Conservation (phyloP, 2,888 invertebrate species). For the Conus canariensis region DNA sequence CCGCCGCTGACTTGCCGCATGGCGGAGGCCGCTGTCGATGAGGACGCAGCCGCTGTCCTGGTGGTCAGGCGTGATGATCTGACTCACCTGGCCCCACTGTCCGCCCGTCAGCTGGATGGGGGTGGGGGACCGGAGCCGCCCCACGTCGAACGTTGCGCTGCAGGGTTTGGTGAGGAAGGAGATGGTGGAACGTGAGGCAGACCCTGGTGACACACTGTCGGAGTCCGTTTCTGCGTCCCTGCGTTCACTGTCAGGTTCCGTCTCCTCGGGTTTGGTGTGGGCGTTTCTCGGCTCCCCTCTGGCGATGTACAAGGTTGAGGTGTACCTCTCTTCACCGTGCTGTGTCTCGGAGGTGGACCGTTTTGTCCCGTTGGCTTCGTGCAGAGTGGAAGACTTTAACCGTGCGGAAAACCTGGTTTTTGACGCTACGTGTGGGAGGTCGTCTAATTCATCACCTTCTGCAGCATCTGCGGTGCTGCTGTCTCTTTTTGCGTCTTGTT, state of each 20-base stretch:
- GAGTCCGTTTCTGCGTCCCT: background rate
- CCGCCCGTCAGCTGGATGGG: background rate
- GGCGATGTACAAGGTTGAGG: background rate
- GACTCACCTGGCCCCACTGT: slow-evolving; percentile 3
- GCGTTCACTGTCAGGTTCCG: background rate
- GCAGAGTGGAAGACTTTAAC: background rate
- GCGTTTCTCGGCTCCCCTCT: background rate
- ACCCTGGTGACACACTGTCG: background rate
- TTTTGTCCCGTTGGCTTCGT: background rate
- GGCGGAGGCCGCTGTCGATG: background rate
- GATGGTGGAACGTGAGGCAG: background rate
- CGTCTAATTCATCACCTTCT: too few relatives aligned
- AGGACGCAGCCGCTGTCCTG: background rate
- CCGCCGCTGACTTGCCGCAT: background rate
- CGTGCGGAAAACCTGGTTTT: background rate
- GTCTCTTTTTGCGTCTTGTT: too few relatives aligned
- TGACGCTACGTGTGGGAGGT: background rate
- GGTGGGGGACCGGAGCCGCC: background rate
- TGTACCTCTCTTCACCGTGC: background rate
- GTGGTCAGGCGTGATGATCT: background rate
- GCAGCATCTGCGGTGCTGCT: too few relatives aligned
- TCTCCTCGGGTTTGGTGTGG: background rate
- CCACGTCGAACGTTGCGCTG: background rate
- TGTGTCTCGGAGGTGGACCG: background rate
- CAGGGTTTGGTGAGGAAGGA: background rate